Evolutionary conservation across 1,140 invertebrate species (phyloP).

Genomic region (Cotesia vestalis): DNA sequence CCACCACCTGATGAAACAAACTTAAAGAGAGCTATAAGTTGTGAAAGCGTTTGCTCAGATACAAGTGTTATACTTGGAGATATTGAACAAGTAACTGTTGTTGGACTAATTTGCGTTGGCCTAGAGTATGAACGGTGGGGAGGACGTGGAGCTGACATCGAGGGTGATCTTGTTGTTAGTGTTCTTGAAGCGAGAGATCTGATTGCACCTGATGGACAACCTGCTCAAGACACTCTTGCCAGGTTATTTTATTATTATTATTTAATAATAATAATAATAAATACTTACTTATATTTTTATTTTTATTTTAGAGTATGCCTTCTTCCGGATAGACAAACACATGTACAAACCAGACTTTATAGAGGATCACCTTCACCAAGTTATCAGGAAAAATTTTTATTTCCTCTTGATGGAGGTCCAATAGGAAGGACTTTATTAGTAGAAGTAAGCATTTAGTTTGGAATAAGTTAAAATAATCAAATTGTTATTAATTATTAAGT

Average conservation of each 20-base stretch:
- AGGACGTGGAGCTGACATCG: slow-evolving; percentile 67
- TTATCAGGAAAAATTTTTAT: slow-evolving; percentile 80
- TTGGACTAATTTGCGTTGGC: slow-evolving; percentile 80
- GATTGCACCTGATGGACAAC: slow-evolving; percentile 69
- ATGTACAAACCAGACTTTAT: slow-evolving; percentile 80
- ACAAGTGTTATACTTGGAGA: slow-evolving; percentile 78
- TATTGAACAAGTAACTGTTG: slow-evolving; percentile 74
- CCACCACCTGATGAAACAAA: slow-evolving; percentile 53
- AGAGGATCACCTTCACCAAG: slow-evolving; percentile 73
- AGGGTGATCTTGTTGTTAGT: slow-evolving; percentile 76
- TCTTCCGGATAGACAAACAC: slow-evolving; percentile 75
- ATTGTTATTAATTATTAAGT: too few species aligned
- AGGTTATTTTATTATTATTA: slow-evolving; percentile 50
- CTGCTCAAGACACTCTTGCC: slow-evolving; percentile 78
- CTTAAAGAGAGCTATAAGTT: slow-evolving; percentile 77
- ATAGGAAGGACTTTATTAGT: slow-evolving; percentile 55
- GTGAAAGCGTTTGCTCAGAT: slow-evolving; percentile 84
- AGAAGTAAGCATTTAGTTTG: slow-evolving; percentile 47
- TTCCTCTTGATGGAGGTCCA: slow-evolving; percentile 68
- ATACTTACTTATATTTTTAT: background rate
- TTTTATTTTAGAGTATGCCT: slow-evolving; percentile 70
- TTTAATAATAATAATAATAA: too few species aligned
- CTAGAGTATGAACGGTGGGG: slow-evolving; percentile 78
- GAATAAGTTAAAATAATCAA: too few species aligned
- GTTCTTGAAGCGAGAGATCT: slow-evolving; percentile 81